Evolutionary conservation across 2,888 invertebrate species (phyloP), one percentile per base, ranked within the genome.

Genomic region (Hirtodrosophila duncani): DNA sequence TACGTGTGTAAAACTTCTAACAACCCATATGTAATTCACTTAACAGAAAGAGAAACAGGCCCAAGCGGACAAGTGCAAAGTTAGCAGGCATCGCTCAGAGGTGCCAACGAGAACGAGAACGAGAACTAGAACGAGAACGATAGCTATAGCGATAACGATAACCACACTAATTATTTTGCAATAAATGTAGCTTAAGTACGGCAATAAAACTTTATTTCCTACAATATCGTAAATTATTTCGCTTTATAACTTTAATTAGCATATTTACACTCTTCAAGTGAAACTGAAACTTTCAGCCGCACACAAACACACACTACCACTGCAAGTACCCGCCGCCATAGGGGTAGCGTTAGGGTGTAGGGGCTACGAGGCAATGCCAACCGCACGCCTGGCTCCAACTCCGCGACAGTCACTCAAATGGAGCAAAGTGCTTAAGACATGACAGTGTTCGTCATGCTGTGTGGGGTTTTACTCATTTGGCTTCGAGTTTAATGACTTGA

Each of bases 161-260:
- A 63, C 37, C 62, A 74, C 66, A 68, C 77, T 82, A 77, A 81
- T 82, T 82, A 75, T 67, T 83, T 72, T 75, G 82, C 83, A 80
- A 82, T 83, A 82, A 82, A 74, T 59, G 68, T 78, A 80, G 72
- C 63, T 68, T 69, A 70, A 83, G 82, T 69, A 75, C 52, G 56
- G 80, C 63, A 80, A 72, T 82, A 75, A 82, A 82, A 78, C 50
- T 69, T 78, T 66, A 65, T 72, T 75, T 72, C 61, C 60, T 65
- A 62, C 50, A 57, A 65, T 67, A 70, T 74, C 79, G 67, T 74
- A 69, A 81, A 78, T 81, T 69, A 74, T 78, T 78, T 67, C 55
- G 62, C 67, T 71, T 78, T 81, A 75, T 78, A 69, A 66, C 65
- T 67, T 66, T 71, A 78, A 78, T 80, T 74, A 80, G 62, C 69